These are phyloP conservation scores for Chironex yamaguchii DNA, from an alignment of 30 jellyfish, hydroid and myxozoan species.

Conservation along the genomic window DNA sequence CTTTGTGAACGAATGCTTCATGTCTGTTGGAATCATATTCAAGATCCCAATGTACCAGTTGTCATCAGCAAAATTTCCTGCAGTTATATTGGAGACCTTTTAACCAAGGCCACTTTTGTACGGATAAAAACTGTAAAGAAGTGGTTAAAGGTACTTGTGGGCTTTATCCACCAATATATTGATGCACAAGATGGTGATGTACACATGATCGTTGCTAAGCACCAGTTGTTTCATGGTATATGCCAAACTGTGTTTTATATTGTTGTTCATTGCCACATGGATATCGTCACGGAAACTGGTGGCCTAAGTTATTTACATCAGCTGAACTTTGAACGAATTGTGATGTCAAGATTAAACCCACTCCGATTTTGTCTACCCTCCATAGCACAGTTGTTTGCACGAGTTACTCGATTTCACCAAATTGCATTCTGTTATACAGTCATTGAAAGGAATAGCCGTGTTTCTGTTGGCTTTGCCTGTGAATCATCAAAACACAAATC, in stretches of 20 bases:
- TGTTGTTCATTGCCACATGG: constrained; percentile 70
- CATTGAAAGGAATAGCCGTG: constrained; percentile 86
- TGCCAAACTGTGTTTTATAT: constrained; percentile 85
- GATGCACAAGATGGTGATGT: constrained; percentile 70
- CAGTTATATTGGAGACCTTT: constrained; percentile 75
- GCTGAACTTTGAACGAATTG: constrained; percentile 73
- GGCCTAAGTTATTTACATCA: constrained; percentile 59
- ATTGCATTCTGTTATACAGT: constrained; percentile 90
- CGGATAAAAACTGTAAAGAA: constrained; percentile 32
- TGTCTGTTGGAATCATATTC: constrained; percentile 75
- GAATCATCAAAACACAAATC: constrained; percentile 2
- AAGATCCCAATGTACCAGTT: constrained; percentile 77
- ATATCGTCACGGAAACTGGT: constrained; percentile 39
- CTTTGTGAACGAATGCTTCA: constrained; percentile 76
- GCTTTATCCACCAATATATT: constrained; percentile 80
- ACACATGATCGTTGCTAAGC: constrained; percentile 66
- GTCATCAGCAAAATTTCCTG: constrained; percentile 75
- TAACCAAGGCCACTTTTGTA: constrained; percentile 80
- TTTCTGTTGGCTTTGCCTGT: constrained; percentile 22
- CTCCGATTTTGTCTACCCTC: constrained; percentile 79
- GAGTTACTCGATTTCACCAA: constrained; percentile 87
- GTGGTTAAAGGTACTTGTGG: constrained; percentile 31
- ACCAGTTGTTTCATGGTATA: constrained; percentile 79
- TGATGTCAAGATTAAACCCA: constrained; percentile 80
- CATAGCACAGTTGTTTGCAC: constrained; percentile 87